Percentiles rank a stretch among this genome's conserved stretches.
These are phyloP conservation scores for Camelus bactrianus DNA, from an alignment of 2,113 vertebrate species.

Conservation along the genomic window DNA sequence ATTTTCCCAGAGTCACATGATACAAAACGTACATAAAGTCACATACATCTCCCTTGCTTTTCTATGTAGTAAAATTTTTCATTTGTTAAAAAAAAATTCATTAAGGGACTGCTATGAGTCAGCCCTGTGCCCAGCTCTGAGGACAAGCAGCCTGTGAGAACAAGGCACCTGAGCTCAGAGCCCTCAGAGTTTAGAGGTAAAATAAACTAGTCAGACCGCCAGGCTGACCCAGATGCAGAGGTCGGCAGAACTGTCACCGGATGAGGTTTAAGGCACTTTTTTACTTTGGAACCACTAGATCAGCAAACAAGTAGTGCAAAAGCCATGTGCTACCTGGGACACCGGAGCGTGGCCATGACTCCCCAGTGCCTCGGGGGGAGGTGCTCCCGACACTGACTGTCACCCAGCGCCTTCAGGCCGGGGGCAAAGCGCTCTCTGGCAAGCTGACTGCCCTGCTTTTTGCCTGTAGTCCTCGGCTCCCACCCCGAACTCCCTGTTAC, in stretches of 20 bases:
- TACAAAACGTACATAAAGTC: not conserved
- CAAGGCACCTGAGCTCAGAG: not conserved
- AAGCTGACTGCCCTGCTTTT: not conserved
- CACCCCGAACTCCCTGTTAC: not conserved
- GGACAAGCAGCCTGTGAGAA: not conserved
- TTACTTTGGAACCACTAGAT: not conserved
- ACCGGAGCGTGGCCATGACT: accelerated
- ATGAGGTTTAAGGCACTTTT: not conserved
- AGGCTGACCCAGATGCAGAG: not conserved
- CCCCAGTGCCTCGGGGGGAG: not conserved
- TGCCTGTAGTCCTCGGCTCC: not conserved
- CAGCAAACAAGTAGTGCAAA: not conserved
- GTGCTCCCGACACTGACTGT: not conserved
- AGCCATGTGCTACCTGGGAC: not conserved
- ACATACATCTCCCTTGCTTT: not conserved
- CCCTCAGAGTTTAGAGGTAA: not conserved
- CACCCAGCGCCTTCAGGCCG: not conserved
- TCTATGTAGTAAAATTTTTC: not conserved
- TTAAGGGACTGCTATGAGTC: not conserved
- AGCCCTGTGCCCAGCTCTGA: not conserved
- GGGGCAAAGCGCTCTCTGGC: not conserved
- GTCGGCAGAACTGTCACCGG: not conserved
- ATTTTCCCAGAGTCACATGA: not conserved
- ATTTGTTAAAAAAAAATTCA: not conserved
- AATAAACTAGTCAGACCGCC: not conserved